A percentile compares a stretch with the other conserved stretches of the same genome.
These are phyloP conservation scores for Platycheirus rosarum DNA, from an alignment of 2,888 invertebrate species.

Conservation along the genomic window DNA sequence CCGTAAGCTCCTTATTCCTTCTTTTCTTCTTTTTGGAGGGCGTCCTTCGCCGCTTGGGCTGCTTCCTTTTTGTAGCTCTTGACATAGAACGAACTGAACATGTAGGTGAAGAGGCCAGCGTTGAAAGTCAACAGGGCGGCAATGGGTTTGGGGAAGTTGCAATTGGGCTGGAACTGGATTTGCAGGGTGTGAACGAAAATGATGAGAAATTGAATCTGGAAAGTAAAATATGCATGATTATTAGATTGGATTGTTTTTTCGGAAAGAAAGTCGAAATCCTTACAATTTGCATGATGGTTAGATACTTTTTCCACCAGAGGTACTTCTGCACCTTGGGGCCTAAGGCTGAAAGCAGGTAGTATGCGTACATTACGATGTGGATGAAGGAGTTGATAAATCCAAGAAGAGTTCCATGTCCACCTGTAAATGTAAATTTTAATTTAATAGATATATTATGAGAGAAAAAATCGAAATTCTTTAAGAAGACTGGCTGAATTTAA, in stretches of 20 bases:
- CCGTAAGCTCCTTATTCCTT: background rate
- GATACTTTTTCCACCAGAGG: constrained; percentile 97
- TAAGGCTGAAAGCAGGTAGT: constrained; percentile 93
- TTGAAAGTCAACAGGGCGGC: constrained; percentile 87
- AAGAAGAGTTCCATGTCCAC: constrained; percentile 93
- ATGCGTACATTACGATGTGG: constrained; percentile 95
- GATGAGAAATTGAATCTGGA: constrained; percentile 89
- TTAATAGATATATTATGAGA: too few relatives aligned
- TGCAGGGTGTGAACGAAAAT: constrained; percentile 88
- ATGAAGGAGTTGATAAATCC: constrained; percentile 94
- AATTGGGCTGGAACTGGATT: constrained; percentile 86
- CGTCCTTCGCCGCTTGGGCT: constrained; percentile 75
- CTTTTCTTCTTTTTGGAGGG: constrained; percentile 77
- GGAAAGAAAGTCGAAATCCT: constrained; percentile 76
- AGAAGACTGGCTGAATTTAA: too few relatives aligned
- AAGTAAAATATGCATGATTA: constrained; percentile 59
- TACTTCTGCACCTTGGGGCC: constrained; percentile 95
- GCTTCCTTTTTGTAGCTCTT: constrained; percentile 85
- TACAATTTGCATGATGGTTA: constrained; percentile 93
- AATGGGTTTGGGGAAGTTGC: constrained; percentile 88
- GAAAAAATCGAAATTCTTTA: too few relatives aligned
- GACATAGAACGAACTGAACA: constrained; percentile 90
- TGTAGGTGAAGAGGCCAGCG: constrained; percentile 88
- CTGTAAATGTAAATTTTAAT: too few relatives aligned
- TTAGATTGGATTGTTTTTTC: background rate